Percentiles rank a stretch among this genome's conserved stretches.
These are phyloP conservation scores for Todus mexicanus DNA, from an alignment of 2,797 vertebrate genomes.

Conservation along the genomic window DNA sequence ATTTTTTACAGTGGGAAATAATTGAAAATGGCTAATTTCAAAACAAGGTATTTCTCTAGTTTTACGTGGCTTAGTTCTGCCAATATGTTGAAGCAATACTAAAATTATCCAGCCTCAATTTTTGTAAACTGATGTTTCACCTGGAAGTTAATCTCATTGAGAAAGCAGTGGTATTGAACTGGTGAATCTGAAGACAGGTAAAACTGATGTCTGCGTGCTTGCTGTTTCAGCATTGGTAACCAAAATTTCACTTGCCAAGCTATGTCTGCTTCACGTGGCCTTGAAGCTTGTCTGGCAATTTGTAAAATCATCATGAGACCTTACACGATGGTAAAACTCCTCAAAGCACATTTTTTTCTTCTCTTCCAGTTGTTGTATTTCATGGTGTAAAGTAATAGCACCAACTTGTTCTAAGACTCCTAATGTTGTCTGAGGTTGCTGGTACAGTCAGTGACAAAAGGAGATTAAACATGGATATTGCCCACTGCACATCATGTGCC, in stretches of 20 bases:
- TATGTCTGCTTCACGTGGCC: background rate
- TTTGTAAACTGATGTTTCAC: background rate
- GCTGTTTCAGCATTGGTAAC: background rate
- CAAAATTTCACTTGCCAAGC: slow-evolving; percentile 14
- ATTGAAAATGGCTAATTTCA: background rate
- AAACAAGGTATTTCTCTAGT: background rate
- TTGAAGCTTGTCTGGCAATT: slow-evolving; percentile 1
- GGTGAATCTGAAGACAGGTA: background rate
- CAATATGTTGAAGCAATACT: background rate
- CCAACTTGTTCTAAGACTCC: background rate
- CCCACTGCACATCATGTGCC: background rate
- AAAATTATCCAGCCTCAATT: background rate
- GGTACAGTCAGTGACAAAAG: background rate
- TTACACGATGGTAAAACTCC: background rate
- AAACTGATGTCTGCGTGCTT: background rate
- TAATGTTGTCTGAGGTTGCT: background rate
- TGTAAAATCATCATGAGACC: background rate
- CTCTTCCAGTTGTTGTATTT: background rate
- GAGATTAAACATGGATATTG: background rate
- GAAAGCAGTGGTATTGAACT: background rate
- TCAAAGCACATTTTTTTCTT: background rate
- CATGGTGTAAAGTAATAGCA: background rate
- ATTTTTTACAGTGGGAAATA: background rate
- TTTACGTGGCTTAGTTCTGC: background rate
- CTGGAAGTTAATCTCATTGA: background rate